phyloP scores from a whole-genome alignment of 1,140 invertebrate species.

The Leptoteleia sp. region DNA sequence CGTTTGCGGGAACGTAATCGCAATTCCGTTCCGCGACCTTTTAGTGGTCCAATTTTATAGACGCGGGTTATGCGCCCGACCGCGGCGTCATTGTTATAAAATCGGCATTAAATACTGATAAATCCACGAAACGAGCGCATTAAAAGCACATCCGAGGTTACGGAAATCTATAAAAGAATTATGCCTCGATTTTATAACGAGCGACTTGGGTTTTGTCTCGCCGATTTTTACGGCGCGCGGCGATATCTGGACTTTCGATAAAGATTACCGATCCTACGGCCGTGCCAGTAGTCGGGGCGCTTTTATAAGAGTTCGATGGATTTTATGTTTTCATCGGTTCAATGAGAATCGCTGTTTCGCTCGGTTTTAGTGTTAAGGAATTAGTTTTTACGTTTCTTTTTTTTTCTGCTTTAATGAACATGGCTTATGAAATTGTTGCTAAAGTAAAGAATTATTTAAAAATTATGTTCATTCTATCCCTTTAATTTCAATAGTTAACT shows the following conservation, averaged over 20 bases:
- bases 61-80: conserved; percentile 26
- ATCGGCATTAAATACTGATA: conserved; percentile 56
- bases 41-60: conserved; percentile 42
- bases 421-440: no score
- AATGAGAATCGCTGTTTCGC: no score
- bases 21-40: conserved; percentile 50
- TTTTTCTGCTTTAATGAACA: no score
- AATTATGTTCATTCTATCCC: no score
- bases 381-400: no score
- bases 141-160: conserved; percentile 41
- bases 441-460: no score
- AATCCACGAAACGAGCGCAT: conserved; percentile 46
- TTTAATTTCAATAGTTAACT: no score
- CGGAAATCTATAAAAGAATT: conserved; percentile 57
- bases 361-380: no score
- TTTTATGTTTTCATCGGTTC: conserved; percentile 12
- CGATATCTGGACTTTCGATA: conserved; percentile 35
- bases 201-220: conserved; percentile 33
- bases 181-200: conserved; percentile 43
- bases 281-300: background rate
- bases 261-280: conserved; percentile 22
- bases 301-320: conserved; percentile 18
- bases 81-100: conserved; percentile 48
- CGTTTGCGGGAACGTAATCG: conserved; percentile 41
- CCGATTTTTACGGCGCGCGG: conserved; percentile 28